A percentile compares a stretch with the other conserved stretches of the same genome.
Evolutionary conservation across 2,888 invertebrate genomes (phyloP).

Genomic region (Ennomos erosarius): DNA sequence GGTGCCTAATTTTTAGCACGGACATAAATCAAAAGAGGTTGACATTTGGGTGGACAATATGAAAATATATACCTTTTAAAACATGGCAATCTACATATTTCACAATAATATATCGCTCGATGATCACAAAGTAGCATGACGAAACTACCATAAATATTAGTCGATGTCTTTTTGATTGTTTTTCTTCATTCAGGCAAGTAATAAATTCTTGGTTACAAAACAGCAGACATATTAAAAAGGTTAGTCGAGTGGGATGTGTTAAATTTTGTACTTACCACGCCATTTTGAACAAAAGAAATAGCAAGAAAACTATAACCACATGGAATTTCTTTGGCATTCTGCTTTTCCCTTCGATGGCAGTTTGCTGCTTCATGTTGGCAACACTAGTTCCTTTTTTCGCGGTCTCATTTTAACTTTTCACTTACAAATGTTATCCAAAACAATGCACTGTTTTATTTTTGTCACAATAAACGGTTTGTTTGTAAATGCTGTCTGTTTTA

Average conservation of each 20-base stretch:
- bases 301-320: slow-evolving; percentile 66
- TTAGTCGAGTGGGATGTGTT: slow-evolving; percentile 1
- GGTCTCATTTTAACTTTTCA: slow-evolving; percentile 74
- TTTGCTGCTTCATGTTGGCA: slow-evolving; percentile 77
- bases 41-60: no score
- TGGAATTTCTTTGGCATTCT: slow-evolving; percentile 74
- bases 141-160: no score
- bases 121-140: no score
- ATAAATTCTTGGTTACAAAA: background rate
- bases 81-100: no score
- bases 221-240: slow-evolving; percentile 14
- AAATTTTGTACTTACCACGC: slow-evolving; percentile 66
- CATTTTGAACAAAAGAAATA: slow-evolving; percentile 71
- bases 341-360: slow-evolving; percentile 59
- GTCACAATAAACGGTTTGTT: slow-evolving; percentile 3
- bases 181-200: no score
- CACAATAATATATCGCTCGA: no score
- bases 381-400: slow-evolving; percentile 71
- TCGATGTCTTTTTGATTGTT: no score
- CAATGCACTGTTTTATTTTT: slow-evolving; percentile 43
- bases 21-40: no score
- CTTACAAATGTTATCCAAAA: slow-evolving; percentile 52
- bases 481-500: background rate
- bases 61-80: no score
- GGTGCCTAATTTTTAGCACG: no score